Evolutionary conservation across 2,797 vertebrate species (phyloP), one percentile per base, ranked within the genome.

Genomic region (Neosilurus hyrtlii): DNA sequence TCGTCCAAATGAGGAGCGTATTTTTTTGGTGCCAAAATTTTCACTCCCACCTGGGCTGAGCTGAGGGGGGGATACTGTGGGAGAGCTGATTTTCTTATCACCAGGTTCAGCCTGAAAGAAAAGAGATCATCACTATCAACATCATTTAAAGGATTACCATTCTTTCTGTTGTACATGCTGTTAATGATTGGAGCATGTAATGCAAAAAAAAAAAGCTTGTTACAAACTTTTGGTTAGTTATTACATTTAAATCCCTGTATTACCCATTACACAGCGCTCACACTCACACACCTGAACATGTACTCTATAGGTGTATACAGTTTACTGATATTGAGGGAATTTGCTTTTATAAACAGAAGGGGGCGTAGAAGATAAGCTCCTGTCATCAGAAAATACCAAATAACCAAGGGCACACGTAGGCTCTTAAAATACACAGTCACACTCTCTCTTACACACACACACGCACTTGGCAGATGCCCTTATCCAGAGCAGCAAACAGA

Each of bases 1-100:
- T 0, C 97, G 94, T 61, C 97, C 97, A 63, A 99, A 99, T 0
- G 97, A 98, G 2, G 97, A 93, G 9, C 98, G 95, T n/a, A 90
- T 92, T 91, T 96, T 98, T 81, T 95, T 97, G 18, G 93, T 92
- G 24, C 97, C 97, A 79, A 98, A 99, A 35, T 88, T 91, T 22
- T 96, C 95, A 0, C 94, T 93, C 0, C 93, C 93, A 0, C 87
- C 6, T 0, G 90, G 2, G 37, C 86, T 90, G 9, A 89, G 24
- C 0, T 93, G 95, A 22, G 74, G 14, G 0, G 92, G 91, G 54
- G 92, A 91, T 79, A 92, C 90, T 4, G 91, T 91, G 75, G 94
- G 93, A 2, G 95, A 93, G 37, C 84, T 90, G 10, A 88, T 65
- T 0, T 90, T 93, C 0, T 82, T 91, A 62, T 67, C 51, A 0